Evolutionary conservation across 2,113 vertebrate genomes (phyloP).

Genomic region (Chaetura pelagica): DNA sequence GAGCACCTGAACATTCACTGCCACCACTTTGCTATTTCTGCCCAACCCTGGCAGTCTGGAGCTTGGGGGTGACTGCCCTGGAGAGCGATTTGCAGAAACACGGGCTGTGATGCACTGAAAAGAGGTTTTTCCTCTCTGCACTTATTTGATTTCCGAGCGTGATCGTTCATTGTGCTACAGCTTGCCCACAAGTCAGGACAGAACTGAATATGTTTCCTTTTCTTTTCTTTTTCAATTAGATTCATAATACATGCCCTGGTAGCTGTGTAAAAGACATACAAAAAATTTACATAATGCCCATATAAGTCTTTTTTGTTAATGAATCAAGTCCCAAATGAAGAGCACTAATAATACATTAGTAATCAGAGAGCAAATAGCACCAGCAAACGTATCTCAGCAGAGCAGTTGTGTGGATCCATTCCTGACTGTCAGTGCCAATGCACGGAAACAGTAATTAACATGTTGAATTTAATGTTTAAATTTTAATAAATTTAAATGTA

Average conservation of each 20-base stretch:
- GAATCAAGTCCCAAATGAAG: constrained; percentile 24
- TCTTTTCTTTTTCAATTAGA: background rate
- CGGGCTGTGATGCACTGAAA: background rate
- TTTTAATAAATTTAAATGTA: constrained; percentile 41
- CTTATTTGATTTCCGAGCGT: background rate
- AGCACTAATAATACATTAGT: constrained; percentile 42
- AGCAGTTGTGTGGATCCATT: constrained; percentile 35
- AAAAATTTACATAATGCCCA: constrained; percentile 37
- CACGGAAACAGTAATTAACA: constrained; percentile 26
- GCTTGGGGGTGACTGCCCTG: background rate
- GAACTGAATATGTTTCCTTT: background rate
- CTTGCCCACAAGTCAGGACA: background rate
- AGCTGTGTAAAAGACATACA: background rate
- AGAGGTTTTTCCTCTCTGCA: background rate
- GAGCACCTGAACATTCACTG: background rate
- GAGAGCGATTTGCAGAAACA: background rate
- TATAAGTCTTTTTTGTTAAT: constrained; percentile 10
- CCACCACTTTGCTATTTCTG: background rate
- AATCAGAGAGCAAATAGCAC: constrained; percentile 39
- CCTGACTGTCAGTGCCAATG: background rate
- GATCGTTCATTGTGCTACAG: background rate
- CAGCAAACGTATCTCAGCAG: background rate
- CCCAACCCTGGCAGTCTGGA: background rate
- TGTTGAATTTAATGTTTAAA: constrained; percentile 25
- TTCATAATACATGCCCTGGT: background rate